Conservation (phyloP, 30 jellyfish, hydroid and myxozoan genomes). For the Rhopilema esculentum region DNA sequence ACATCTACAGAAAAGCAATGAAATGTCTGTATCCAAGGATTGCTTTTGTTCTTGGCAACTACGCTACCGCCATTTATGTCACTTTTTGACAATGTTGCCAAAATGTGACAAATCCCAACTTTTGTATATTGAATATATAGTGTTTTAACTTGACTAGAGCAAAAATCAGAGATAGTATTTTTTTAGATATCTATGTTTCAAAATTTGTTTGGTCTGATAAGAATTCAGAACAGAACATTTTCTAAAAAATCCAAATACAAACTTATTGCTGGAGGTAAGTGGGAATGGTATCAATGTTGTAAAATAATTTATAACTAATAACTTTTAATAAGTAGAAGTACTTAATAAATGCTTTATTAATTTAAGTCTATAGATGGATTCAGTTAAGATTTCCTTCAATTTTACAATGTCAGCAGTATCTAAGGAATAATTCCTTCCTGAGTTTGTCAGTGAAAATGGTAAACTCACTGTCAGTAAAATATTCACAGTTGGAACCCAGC, state of each 20-base stretch:
- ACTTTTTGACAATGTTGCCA: background rate
- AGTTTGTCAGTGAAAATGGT: background rate
- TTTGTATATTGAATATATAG: background rate
- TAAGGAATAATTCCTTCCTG: background rate
- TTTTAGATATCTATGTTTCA: background rate
- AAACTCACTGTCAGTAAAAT: background rate
- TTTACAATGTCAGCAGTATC: background rate
- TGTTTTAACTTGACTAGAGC: background rate
- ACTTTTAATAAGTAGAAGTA: background rate
- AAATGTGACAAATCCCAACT: background rate
- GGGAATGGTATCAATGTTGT: background rate
- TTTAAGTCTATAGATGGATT: background rate
- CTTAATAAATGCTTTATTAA: background rate
- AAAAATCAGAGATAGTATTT: background rate
- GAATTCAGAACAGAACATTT: background rate
- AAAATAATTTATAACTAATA: background rate
- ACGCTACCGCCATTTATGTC: background rate
- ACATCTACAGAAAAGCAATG: background rate
- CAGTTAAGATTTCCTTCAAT: background rate
- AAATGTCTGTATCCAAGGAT: background rate
- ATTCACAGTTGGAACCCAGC: constrained; percentile 17
- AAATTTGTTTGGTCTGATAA: background rate
- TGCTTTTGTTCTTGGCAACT: background rate
- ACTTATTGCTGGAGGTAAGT: background rate
- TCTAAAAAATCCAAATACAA: background rate